Evolutionary conservation across 53 echinoderm and acorn worm species (phyloP), one percentile per base, ranked within the genome.

Genomic region (Mesocentrotus franciscanus): DNA sequence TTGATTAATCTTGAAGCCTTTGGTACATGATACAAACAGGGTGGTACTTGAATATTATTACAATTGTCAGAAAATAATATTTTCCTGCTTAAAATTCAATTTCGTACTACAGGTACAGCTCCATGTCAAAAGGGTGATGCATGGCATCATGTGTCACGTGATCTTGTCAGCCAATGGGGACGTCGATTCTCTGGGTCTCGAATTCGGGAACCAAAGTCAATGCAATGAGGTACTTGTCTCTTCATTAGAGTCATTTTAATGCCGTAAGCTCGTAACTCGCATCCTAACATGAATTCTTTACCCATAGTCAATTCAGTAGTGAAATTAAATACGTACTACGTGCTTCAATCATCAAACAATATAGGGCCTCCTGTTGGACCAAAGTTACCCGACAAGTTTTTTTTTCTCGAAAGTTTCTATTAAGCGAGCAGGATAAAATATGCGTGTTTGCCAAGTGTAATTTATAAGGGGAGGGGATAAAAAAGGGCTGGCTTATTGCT

Each of bases 121-220:
- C 14, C 85, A 27, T 26, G 15, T 85, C 16, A 85, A 85, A 39
- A 35, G 85, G 30, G 85, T 85, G 6, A 13, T 56, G 8, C 85
- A 85, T 85, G 85, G 85, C 42, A 56, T 42, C 85, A 15, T 85
- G 56, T 49, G 85, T 85, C 85, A 85, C 85, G 85, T 85, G 85
- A 42, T 11, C 22, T 20, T 85, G 30, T 35, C 85, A 20, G 20
- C 85, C 56, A 85, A 85, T 42, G 85, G 85, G 39, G 85, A 56
- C 49, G 30, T 85, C 85, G 85, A 42, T 42, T 39, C 85, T 22
- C 49, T 85, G 42, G 85, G 85, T 27, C 85, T 85, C 42, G 85
- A 56, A 85, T 85, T 85, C 56, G 85, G 85, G 85, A 85, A 85
- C 85, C 39, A 56, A 39, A 85, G 85, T 56, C 85, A 85, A 56